Percentiles rank a stretch among this genome's conserved stretches.
These are phyloP conservation scores for Oncorhynchus mykiss DNA, from an alignment of 2,113 vertebrate species.

Conservation along the genomic window DNA sequence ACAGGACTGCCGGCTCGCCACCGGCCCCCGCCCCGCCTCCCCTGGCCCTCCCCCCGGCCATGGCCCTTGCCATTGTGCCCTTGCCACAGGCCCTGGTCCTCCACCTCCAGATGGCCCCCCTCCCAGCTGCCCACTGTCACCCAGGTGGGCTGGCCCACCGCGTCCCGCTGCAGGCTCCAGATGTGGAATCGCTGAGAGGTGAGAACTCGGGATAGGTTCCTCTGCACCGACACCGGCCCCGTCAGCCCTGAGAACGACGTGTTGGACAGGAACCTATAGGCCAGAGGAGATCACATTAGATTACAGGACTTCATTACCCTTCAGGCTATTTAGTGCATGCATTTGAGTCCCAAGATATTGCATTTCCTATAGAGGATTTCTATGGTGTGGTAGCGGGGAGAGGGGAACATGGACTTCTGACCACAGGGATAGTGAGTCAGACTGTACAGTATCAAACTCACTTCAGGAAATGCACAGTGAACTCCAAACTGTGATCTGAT, in stretches of 20 bases:
- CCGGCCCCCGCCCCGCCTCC: slow-evolving; percentile 29
- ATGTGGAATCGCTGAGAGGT: slow-evolving; percentile 76
- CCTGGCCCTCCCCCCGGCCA: slow-evolving; percentile 37
- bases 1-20: slow-evolving; percentile 55
- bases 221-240: slow-evolving; percentile 65
- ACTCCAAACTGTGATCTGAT: not conserved
- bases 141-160: slow-evolving; percentile 82
- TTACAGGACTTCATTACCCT: not conserved
- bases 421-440: too few species aligned
- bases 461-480: not conserved
- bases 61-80: slow-evolving; percentile 33
- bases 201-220: slow-evolving; percentile 65
- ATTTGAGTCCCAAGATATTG: too few species aligned
- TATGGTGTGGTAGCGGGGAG: too few species aligned
- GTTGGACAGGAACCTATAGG: slow-evolving; percentile 83
- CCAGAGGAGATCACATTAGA: not conserved
- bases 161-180: slow-evolving; percentile 83
- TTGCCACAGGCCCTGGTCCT: slow-evolving; percentile 70
- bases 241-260: slow-evolving; percentile 82
- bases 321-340: not conserved
- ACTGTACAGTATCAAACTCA: not conserved
- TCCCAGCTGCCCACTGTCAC: slow-evolving; percentile 85
- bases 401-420: too few species aligned
- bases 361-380: too few species aligned
- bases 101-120: slow-evolving; percentile 73